phyloP scores from a whole-genome alignment of 2,888 invertebrate species.

The Timema podura region DNA sequence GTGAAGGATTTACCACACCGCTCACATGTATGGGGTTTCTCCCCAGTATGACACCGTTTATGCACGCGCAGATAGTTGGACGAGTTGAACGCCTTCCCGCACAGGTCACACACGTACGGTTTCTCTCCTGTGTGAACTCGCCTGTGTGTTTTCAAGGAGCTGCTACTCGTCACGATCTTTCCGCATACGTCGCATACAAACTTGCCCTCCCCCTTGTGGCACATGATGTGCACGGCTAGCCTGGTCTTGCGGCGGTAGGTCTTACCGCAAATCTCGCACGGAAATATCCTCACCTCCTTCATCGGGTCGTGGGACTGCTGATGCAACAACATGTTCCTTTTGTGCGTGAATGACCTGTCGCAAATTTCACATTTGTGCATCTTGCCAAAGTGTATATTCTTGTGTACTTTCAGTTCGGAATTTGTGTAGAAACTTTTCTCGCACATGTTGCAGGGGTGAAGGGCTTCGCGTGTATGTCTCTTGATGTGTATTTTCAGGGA shows the following conservation, averaged over 20 bases:
- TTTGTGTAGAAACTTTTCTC: conserved; percentile 37
- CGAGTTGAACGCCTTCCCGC: conserved; percentile 45
- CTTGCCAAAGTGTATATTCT: conserved; percentile 30
- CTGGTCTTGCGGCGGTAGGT: conserved; percentile 44
- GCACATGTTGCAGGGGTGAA: conserved; percentile 32
- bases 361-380: conserved; percentile 40
- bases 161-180: conserved; percentile 55
- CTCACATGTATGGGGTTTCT: conserved; percentile 23
- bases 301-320: conserved; percentile 40
- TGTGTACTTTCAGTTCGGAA: conserved; percentile 19
- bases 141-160: conserved; percentile 58
- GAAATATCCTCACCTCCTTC: conserved; percentile 43
- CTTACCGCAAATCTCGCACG: conserved; percentile 44
- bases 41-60: conserved; percentile 40
- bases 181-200: conserved; percentile 48
- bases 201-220: conserved; percentile 35
- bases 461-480: conserved; percentile 17
- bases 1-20: conserved; percentile 36
- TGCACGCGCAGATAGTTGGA: conserved; percentile 45
- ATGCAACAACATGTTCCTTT: conserved; percentile 51
- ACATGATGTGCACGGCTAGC: conserved; percentile 43
- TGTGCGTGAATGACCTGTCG: conserved; percentile 46
- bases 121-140: conserved; percentile 60
- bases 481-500: not conserved
- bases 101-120: conserved; percentile 54